phyloP scores from a whole-genome alignment of 2,888 invertebrate species.

The Melinaea marsaeus region DNA sequence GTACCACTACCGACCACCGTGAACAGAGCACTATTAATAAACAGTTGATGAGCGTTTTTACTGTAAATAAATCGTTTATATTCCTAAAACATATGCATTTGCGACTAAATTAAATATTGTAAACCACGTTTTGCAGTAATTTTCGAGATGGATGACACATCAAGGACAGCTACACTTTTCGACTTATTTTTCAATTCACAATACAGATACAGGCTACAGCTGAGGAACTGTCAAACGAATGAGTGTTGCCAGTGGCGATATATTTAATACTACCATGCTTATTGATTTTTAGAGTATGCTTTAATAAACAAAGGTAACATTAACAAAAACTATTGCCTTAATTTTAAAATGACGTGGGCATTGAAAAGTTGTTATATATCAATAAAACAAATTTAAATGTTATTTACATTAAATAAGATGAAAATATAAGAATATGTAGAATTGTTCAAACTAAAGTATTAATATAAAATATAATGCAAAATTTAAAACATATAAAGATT shows the following conservation, averaged over 20 bases:
- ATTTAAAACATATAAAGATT: too few species aligned
- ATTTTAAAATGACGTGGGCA: slow-evolving; percentile 5
- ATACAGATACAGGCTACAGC: slow-evolving; percentile 60
- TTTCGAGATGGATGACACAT: slow-evolving; percentile 72
- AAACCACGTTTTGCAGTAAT: slow-evolving; percentile 59
- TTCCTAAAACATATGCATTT: slow-evolving; percentile 9
- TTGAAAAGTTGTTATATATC: too few species aligned
- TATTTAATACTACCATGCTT: slow-evolving; percentile 25
- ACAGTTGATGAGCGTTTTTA: slow-evolving; percentile 7
- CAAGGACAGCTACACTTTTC: slow-evolving; percentile 65
- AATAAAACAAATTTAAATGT: too few species aligned
- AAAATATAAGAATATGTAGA: too few species aligned
- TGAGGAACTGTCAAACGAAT: slow-evolving; percentile 64
- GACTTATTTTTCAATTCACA: slow-evolving; percentile 69
- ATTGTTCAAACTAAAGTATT: too few species aligned
- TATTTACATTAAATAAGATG: too few species aligned
- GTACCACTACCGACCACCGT: slow-evolving; percentile 55
- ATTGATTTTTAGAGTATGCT: slow-evolving; percentile 26
- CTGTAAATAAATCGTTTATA: slow-evolving; percentile 7
- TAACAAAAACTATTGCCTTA: slow-evolving; percentile 8
- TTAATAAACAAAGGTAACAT: slow-evolving; percentile 8
- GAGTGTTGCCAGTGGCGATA: slow-evolving; percentile 55
- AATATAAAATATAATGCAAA: too few species aligned
- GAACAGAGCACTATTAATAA: slow-evolving; percentile 35
- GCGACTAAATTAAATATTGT: slow-evolving; percentile 20